These are phyloP conservation scores for Orthonevra nobilis DNA, from an alignment of 2,888 invertebrate genomes.

Conservation along the genomic window DNA sequence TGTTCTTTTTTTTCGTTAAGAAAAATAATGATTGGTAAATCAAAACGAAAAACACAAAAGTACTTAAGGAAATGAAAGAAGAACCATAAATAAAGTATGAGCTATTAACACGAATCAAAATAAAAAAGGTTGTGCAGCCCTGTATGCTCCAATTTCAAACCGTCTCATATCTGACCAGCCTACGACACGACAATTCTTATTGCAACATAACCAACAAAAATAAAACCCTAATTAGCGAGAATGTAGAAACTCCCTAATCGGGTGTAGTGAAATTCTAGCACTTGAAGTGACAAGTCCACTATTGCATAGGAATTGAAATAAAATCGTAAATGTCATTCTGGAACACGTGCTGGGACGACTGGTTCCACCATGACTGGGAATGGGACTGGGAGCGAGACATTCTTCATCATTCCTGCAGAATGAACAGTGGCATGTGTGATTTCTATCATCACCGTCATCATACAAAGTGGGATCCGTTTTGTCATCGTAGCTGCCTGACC, in stretches of 20 bases:
- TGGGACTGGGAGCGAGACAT: conserved; percentile 35
- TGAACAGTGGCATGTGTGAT: conserved; percentile 23
- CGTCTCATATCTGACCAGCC: conserved; percentile 14
- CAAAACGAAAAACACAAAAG: too few relatives aligned
- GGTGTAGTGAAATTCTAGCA: conserved; percentile 24
- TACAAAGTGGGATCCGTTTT: conserved; percentile 72
- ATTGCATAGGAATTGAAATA: background rate
- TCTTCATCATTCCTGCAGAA: conserved; percentile 24
- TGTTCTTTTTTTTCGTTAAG: background rate
- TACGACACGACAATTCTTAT: conserved; percentile 34
- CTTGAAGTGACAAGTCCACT: conserved; percentile 37
- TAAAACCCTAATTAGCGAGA: conserved; percentile 8
- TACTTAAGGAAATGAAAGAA: too few relatives aligned
- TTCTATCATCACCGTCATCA: conserved; percentile 36
- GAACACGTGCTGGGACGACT: conserved; percentile 44
- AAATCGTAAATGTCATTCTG: conserved; percentile 25
- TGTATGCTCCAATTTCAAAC: background rate
- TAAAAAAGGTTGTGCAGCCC: conserved; percentile 27
- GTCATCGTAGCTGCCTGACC: conserved; percentile 76
- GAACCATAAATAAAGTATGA: too few relatives aligned
- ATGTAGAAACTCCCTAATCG: conserved; percentile 12
- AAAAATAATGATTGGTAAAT: background rate
- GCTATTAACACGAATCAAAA: too few relatives aligned
- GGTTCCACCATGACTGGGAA: conserved; percentile 40
- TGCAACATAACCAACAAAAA: conserved; percentile 32